phyloP scores from a whole-genome alignment of 2,113 vertebrate species.

The Spea bombifrons region DNA sequence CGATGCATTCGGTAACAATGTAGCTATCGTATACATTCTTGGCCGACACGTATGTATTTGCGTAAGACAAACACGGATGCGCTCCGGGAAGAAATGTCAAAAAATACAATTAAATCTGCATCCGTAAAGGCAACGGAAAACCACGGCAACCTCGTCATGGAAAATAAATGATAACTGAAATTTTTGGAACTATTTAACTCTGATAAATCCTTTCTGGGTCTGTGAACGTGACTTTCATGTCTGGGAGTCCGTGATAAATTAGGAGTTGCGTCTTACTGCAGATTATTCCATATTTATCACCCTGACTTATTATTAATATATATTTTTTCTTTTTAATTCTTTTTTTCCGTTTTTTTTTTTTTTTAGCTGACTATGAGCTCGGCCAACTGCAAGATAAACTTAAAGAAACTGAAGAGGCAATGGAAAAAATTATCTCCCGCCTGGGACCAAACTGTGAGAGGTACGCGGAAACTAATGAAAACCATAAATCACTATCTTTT shows the following conservation, averaged over 20 bases:
- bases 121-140: no score
- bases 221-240: neutral
- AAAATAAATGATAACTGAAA: no score
- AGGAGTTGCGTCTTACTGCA: neutral
- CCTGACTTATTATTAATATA: no score
- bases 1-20: no score
- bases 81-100: no score
- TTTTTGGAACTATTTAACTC: no score
- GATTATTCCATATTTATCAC: neutral
- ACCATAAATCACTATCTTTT: conserved; percentile 5
- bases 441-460: conserved; percentile 76
- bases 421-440: conserved; percentile 87
- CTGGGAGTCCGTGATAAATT: neutral
- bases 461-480: conserved; percentile 55
- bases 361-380: conserved; percentile 87
- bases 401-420: conserved; percentile 86
- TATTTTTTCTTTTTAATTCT: conserved; percentile 57
- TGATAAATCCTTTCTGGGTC: neutral
- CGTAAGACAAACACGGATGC: no score
- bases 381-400: conserved; percentile 90
- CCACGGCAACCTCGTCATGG: no score
- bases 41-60: no score
- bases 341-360: conserved; percentile 8
- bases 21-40: no score
- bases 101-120: no score